These are phyloP conservation scores for Neuroscelio doddi DNA, from an alignment of 2,888 invertebrate species.

Conservation along the genomic window DNA sequence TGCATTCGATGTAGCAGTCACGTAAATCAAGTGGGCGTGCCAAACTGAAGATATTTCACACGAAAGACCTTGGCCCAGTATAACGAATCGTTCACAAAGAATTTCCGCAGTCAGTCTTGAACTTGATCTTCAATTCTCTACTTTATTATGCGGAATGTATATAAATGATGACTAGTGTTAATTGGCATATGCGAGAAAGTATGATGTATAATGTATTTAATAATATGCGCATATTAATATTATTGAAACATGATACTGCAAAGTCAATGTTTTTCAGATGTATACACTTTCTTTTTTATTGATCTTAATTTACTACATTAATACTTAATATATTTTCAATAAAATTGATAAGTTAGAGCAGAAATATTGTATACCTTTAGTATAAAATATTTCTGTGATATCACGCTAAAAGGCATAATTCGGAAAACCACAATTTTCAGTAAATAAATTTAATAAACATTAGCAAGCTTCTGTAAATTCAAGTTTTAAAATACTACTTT, in stretches of 20 bases:
- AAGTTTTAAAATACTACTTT: too few species aligned
- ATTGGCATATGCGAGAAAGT: constrained; percentile 23
- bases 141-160: constrained; percentile 28
- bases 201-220: constrained; percentile 36
- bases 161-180: constrained; percentile 27
- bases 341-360: too few species aligned
- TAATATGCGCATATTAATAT: constrained; percentile 22
- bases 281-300: too few species aligned
- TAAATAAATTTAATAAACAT: too few species aligned
- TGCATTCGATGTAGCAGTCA: constrained; percentile 13
- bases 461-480: too few species aligned
- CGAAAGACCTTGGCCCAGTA: constrained; percentile 46
- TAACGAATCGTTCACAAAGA: constrained; percentile 38
- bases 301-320: too few species aligned
- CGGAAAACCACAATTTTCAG: too few species aligned
- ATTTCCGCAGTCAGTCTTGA: constrained; percentile 34
- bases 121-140: constrained; percentile 40
- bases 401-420: too few species aligned
- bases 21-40: constrained; percentile 38
- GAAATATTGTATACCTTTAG: too few species aligned
- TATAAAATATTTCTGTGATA: too few species aligned
- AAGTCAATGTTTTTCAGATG: too few species aligned
- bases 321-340: too few species aligned
- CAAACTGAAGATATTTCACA: constrained; percentile 31
- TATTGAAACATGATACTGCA: not conserved